Evolutionary conservation across 2,888 invertebrate genomes (phyloP), one percentile per base, ranked within the genome.

Genomic region (Pseudococcus viburni): DNA sequence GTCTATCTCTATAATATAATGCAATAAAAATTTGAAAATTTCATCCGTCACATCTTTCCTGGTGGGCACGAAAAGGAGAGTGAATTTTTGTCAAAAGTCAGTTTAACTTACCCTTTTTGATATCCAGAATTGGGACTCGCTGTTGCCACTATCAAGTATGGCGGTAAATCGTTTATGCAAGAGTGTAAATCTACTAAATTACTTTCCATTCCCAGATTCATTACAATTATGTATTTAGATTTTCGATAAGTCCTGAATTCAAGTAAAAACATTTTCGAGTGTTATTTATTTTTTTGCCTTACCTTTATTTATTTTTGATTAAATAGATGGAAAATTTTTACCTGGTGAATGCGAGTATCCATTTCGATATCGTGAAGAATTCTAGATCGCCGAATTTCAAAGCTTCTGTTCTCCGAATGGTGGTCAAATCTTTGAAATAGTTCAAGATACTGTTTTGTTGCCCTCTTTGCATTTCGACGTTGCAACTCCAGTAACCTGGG

Each of bases 401-500:
- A 0, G 93, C 92, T 0, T 92, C 91, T 59, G 92, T 91, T 55
- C 93, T 92, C 46, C 89, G 89, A 9, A 89, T 73, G 64, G 89
- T 51, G 6, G 89, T 88, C 0, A 90, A 64, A 11, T 86, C 84
- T 84, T 89, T 89, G 89, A 89, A 90, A 7, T 89, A 46, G 39
- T 90, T 89, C 11, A 90, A 80, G 51, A 89, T 89, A 17, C 89
- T 89, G 11, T 64, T 33, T 12, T 87, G 46, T 4, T 89, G 85
- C 8, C 55, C 68, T 46, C 64, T 33, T 64, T 90, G 89, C 6
- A 88, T 84, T 48, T 89, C 87, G 11, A 89, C 89, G 80, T 90
- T 90, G 17, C 94, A 91, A 6, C 91, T 92, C 89, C 90, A 90
- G 90, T 93, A 95, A 90, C 95, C 94, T 0, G 92, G 91, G 89